Evolutionary conservation across 2,113 vertebrate genomes (phyloP), one percentile per base, ranked within the genome.

Genomic region (Rattus rattus): DNA sequence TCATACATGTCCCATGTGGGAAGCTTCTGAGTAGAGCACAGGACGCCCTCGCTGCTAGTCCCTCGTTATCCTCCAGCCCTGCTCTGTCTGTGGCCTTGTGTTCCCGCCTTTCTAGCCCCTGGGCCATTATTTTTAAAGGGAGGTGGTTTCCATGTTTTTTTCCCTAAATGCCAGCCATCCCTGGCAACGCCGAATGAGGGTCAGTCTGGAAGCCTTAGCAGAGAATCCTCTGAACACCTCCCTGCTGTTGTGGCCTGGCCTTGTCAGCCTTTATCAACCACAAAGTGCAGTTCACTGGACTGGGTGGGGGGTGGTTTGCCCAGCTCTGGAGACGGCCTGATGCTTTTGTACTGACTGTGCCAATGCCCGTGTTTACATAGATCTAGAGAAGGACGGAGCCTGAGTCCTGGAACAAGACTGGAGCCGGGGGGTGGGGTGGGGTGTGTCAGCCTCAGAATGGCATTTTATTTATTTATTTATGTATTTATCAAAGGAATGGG

Each of bases 401-500:
- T 9, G 1, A 24, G 77, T 73, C 19, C 72, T 59, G 63, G 43
- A 72, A 88, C 61, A 81, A 89, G 76, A 5, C 43, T 59, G 30
- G 49, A 94, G 80, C 65, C 33, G 65, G 83, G 73, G 52, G 52
- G 52, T 59, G 83, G 67, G 13, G 0, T 3, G 1, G 54, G 79
- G 19, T 22, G 73, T 24, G 5, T 2, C 30, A 28, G 49, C 80
- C 69, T 94, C 54, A 28, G 90, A 73, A 84, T 73, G 94, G 69
- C 19, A 33, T 90, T 43, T 56, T 67, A 47, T 54, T 72, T 92
- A 94, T 49, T 88, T 92, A 96, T 96, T 94, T 93, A 91, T 83
- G 16, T 83, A 96, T 97, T 97, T 97, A 92, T 97, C 80, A 88
- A 95, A 93, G 75, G 70, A 95, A 94, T 93, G 93, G 89, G 87